phyloP scores from a whole-genome alignment of 2,797 vertebrate genomes.

The Naso thynnoides region DNA sequence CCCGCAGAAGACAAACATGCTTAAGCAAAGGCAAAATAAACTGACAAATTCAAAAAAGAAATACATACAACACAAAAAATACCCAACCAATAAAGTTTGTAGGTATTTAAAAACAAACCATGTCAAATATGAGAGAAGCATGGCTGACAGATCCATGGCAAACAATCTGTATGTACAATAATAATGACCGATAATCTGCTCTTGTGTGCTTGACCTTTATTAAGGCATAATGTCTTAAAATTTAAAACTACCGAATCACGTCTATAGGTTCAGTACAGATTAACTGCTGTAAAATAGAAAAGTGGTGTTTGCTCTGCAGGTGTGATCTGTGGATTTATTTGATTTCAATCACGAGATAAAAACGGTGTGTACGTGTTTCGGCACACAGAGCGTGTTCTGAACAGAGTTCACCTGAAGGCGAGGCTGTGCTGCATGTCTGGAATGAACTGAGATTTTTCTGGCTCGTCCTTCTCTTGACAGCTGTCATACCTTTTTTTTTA shows the following conservation, averaged over 20 bases:
- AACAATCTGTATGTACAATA: too few species aligned
- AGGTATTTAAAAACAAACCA: slow-evolving; percentile 9
- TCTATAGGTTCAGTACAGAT: not conserved
- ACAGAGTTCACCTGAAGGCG: not conserved
- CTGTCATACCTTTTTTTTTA: not conserved
- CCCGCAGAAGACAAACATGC: not conserved
- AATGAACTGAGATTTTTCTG: not conserved
- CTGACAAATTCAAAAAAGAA: not conserved
- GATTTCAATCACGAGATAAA: slow-evolving; percentile 7
- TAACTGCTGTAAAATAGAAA: not conserved
- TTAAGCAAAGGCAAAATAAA: slow-evolving; percentile 1
- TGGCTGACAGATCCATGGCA: not conserved
- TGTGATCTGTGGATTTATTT: not conserved
- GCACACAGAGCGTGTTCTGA: not conserved
- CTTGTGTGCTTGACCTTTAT: not conserved
- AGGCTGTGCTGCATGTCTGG: not conserved
- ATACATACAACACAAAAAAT: slow-evolving; percentile 44
- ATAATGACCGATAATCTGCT: not conserved
- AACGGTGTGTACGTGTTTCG: not conserved
- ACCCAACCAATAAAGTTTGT: not conserved
- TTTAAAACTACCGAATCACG: not conserved
- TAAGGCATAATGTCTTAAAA: not conserved
- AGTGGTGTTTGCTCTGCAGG: not conserved
- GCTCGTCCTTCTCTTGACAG: too few species aligned
- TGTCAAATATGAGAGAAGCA: slow-evolving; percentile 1